Base-by-base conservation (phyloP, 2,113 vertebrate genomes). In the Emydocephalus ijimae region DNA sequence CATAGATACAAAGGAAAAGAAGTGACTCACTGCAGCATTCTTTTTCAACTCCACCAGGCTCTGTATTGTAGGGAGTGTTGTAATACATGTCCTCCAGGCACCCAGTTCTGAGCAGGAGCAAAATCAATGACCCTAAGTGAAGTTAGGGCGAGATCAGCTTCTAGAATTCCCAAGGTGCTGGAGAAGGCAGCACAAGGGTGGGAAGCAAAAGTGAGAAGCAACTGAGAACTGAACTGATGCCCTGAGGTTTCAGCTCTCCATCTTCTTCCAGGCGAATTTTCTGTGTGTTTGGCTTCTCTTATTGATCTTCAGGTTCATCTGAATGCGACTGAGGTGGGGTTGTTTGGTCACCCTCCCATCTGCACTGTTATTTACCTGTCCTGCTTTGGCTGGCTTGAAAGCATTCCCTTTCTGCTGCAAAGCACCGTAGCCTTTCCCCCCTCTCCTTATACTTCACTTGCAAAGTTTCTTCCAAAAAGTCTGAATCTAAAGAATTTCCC, bases 361-460 rank as follows among this genome's bases (percentile, higher is more conserved):
- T 88, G 88, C 0, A 18, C 1, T 57, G 2, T 56, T 0, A 0
- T 91, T 95, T 96, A 93, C 94, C 93, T 52, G 18, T 89, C 0
- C 0, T 4, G 64, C 29, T 0, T 85, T 8, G 55, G 50, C 8
- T 4, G 89, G 92, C 86, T 59, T 88, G 87, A 90, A 24, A 90
- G 18, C 87, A 24, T 64, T 24, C 1, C 0, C 54, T 89, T 87
- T 54, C 92, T 92, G 86, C 57, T 4, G 92, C 95, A 89, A 91
- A 85, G 89, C 93, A 69, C 87, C 89, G 94, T 89, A 85, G 3
- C 59, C 59, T 90, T 59, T 23, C 0, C 43, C 95, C 0, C 56
- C 94, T 54, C 54, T 95, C 48, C 74, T 94, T 52, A 56, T 93
- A 88, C 55, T 94, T 87, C 50, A 57, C 85, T 61, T 23, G 61